phyloP scores from a whole-genome alignment of 2,888 invertebrate genomes.

The Ommatoiulus sabulosus region DNA sequence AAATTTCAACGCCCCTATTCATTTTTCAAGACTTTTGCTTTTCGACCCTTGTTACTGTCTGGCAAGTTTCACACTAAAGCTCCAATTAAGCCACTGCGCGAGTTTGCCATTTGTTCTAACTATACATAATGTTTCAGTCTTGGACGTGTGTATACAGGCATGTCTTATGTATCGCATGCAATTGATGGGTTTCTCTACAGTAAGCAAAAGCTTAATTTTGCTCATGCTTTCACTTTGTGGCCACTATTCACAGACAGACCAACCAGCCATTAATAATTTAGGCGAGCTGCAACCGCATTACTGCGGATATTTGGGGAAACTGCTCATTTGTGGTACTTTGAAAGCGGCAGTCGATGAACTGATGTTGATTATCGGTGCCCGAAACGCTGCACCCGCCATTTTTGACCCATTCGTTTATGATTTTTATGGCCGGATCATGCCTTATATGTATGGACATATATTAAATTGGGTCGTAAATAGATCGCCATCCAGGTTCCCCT shows the following conservation, averaged over 20 bases:
- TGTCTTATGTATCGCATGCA: neutral
- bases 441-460: neutral
- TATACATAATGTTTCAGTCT: neutral
- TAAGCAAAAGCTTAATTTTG: slow-evolving; percentile 2
- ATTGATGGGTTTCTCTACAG: no score
- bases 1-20: no score
- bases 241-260: neutral
- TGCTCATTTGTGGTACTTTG: slow-evolving; percentile 22
- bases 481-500: slow-evolving; percentile 23
- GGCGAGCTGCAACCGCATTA: slow-evolving; percentile 34
- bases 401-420: slow-evolving; percentile 32
- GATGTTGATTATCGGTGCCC: slow-evolving; percentile 18
- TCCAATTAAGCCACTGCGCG: neutral
- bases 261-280: slow-evolving; percentile 47
- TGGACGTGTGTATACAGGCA: neutral
- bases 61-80: neutral
- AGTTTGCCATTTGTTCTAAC: neutral
- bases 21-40: no score
- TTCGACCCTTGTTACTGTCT: no score
- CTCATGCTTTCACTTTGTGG: neutral
- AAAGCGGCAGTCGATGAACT: slow-evolving; percentile 22
- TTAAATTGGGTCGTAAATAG: slow-evolving; percentile 24
- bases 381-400: neutral
- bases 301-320: neutral
- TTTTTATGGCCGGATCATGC: slow-evolving; percentile 10